A percentile compares a stretch with the other conserved stretches of the same genome.
Evolutionary conservation across 2,888 invertebrate species (phyloP).

Genomic region (Napeogenes inachia): DNA sequence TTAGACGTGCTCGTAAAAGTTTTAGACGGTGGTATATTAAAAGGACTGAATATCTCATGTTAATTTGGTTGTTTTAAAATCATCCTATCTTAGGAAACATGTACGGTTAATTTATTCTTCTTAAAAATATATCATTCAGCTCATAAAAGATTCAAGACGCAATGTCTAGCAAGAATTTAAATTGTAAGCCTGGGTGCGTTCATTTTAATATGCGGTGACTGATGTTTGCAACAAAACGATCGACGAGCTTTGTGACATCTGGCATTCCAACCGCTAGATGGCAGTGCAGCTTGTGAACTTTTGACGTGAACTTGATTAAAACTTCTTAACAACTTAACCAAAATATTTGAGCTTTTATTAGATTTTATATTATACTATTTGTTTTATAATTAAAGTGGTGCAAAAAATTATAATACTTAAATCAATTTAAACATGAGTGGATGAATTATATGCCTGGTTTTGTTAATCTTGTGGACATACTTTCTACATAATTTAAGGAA

Average conservation of each 20-base stretch:
- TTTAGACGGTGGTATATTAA: too few species aligned
- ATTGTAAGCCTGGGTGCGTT: slow-evolving; percentile 48
- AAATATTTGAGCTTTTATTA: slow-evolving; percentile 70
- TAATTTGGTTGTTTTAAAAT: too few species aligned
- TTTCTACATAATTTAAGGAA: slow-evolving; percentile 34
- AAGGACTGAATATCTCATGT: too few species aligned
- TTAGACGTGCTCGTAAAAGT: too few species aligned
- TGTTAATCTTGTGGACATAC: slow-evolving; percentile 19
- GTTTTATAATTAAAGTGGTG: slow-evolving; percentile 37
- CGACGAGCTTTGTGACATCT: slow-evolving; percentile 60
- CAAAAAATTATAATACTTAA: slow-evolving; percentile 16
- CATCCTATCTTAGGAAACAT: background rate
- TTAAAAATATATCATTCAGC: slow-evolving; percentile 45
- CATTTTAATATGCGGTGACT: slow-evolving; percentile 34
- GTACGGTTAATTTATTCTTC: slow-evolving; percentile 49
- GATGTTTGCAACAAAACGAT: slow-evolving; percentile 48
- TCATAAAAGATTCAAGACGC: slow-evolving; percentile 42
- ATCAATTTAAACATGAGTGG: slow-evolving; percentile 35
- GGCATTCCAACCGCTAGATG: slow-evolving; percentile 64
- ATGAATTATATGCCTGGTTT: slow-evolving; percentile 17
- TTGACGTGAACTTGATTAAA: slow-evolving; percentile 75
- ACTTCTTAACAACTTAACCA: slow-evolving; percentile 71
- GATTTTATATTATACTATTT: slow-evolving; percentile 59
- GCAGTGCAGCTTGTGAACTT: slow-evolving; percentile 65
- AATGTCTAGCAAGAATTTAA: slow-evolving; percentile 33